Base-by-base conservation (phyloP, 2,113 vertebrate genomes). In the Axis porcinus region DNA sequence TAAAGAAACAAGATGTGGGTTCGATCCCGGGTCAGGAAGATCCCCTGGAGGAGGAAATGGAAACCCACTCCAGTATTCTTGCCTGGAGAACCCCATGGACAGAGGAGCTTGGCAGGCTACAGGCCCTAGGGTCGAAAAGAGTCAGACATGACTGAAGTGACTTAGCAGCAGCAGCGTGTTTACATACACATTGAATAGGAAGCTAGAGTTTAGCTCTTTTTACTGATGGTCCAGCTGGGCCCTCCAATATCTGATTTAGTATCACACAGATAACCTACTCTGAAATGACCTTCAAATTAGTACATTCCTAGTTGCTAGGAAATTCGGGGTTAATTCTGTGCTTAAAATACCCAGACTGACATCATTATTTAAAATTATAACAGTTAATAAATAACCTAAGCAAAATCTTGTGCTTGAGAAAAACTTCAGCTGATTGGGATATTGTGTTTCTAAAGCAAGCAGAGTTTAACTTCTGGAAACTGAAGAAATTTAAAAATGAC, bases 251-350 rank as follows among this genome's bases (percentile, higher is more conserved):
- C 12, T 50, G 84, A 40, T 21, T 47, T 3, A 0, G 45, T 60
- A 43, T 86, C n/a, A 54, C 89, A 67, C 76, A 54, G 30, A 1
- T 43, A 82, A 81, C 91, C 87, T 47, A 94, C 64, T 98, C 91
- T 95, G 90, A 90, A 64, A 83, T 96, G 90, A 98, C 96, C 78
- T 98, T 97, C 88, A 97, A 96, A 97, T 93, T 83, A 98, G 98
- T 95, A 95, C 96, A 96, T 97, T 97, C 90, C 83, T 86, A 95
- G 54, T 81, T 98, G 96, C 97, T 97, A 76, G 91, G 96, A 98
- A 12, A 60, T n/a, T 76, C 74, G 74, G 4, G 27, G 40, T 98
- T 98, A 97, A 97, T 94, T 81, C 45, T 96, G 57, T 97, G 95
- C 50, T 98, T 89, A 16, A 97, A 98, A 97, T 95, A 92, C 95